Base-by-base conservation (phyloP, 23 tunicate species). In the Diplosoma virens region DNA sequence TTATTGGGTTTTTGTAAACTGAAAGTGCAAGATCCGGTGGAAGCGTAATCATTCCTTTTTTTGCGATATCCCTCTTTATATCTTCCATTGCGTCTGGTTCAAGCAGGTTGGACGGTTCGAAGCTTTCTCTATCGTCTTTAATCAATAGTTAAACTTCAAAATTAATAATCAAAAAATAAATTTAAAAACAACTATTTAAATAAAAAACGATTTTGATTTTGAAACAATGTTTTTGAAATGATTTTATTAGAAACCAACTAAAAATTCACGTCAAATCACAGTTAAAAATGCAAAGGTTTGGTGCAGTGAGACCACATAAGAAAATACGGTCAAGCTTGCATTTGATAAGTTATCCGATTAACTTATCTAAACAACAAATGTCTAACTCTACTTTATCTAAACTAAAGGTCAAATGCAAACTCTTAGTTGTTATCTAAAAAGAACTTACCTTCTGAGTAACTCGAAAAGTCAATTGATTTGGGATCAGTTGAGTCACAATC, bases 41-140 rank as follows among this genome's bases (percentile, higher is more conserved):
- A 24, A 82, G 50, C 18, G 52, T 47, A 2, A 88, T 77, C 23
- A 88, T 88, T 0, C 95, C 95, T 63, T 88, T 88, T 35, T 74
- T 66, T 1, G 95, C 95, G 1, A 88, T 59, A 25, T 77, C 95
- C n/a, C 95, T 59, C 36, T 82, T 88, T 4, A 88, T 47, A 34
- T 88, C 83, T 14, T 50, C 95, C 7, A 88, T 79, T 0, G 52
- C 95, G 46, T 88, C 72, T 11, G 95, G 95, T 45, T 82, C 73
- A 21, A 88, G 59, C 33, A 82, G 73, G 17, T 41, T 75, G 16
- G 69, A n/a, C 11, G 79, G 9, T 9, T 61, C 69, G 4, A 26
- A 34, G 3, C 35, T 35, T 61, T 61, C 69, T 28, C 61, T 55
- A 55, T 7, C 50, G 14, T 41, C 50, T 7, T 58, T 58, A 11